Evolutionary conservation across 2,888 invertebrate genomes (phyloP), one percentile per base, ranked within the genome.

Genomic region (Quadroppia sp.): DNA sequence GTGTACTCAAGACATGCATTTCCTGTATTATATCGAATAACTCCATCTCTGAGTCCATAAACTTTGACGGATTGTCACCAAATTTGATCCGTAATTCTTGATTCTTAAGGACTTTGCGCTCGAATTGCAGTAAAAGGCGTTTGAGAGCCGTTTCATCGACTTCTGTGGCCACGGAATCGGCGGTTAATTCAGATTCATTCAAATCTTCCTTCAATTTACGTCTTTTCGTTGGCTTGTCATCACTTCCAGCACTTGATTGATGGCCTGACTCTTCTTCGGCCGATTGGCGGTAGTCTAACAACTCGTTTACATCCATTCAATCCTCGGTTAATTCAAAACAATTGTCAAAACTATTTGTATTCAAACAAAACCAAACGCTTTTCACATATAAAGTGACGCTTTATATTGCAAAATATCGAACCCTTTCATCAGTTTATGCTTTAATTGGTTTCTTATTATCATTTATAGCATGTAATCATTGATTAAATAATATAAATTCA

Each of bases 1-100:
- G 93, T 6, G 97, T 97, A 0, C 98, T 94, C 42, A 99, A 86
- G 3, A 90, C 90, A 84, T 98, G 93, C 82, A 99, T 86, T 81
- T 95, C 94, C 86, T 94, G 89, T 72, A 91, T 85, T 61, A 90
- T 89, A 80, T 91, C 91, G 83, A 94, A 92, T 75, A 96, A 83
- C 82, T 96, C 95, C 50, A 98, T 86, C 85, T 99, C 99, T 75
- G 97, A 96, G 79, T 99, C 88, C 87, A 99, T 96, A 82, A 99
- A 99, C 80, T 96, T 97, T 82, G 96, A 94, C 9, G 97, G 94
- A 80, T 90, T 89, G 81, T 97, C 98, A 0, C 96, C 92, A 83
- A 94, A 98, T 83, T 99, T 99, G 17, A 99, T 97, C 77, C 99
- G 87, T 91, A 97, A 92, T 84, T 99, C 98, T 82, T 97, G 91